These are phyloP conservation scores for Ferdinandea cuprea DNA, from an alignment of 2,888 invertebrate genomes.

Conservation along the genomic window DNA sequence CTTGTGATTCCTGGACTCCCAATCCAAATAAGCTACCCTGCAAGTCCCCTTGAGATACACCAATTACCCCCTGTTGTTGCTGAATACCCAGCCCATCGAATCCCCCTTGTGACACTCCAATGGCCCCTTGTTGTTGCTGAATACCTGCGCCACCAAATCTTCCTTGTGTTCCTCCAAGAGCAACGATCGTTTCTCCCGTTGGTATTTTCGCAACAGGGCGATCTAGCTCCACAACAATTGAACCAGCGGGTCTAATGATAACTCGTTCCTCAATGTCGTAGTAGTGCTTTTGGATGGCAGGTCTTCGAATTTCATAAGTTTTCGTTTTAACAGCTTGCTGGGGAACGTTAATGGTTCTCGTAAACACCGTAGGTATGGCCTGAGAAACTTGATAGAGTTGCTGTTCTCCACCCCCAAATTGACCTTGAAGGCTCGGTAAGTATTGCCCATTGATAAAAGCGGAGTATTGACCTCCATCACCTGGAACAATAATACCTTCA, in stretches of 20 bases:
- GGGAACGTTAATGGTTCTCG: slow-evolving; percentile 85
- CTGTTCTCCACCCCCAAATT: slow-evolving; percentile 6
- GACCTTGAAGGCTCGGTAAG: not conserved
- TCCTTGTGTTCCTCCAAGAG: slow-evolving; percentile 75
- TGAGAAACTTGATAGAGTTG: slow-evolving; percentile 32
- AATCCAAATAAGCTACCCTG: too few species aligned
- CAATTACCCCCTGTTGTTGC: slow-evolving; percentile 10
- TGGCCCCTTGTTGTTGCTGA: slow-evolving; percentile 12
- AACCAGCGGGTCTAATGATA: slow-evolving; percentile 86
- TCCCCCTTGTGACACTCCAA: too few species aligned
- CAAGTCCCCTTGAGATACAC: not conserved
- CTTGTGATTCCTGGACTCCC: not conserved
- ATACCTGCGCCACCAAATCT: slow-evolving; percentile 18
- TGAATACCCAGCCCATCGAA: too few species aligned
- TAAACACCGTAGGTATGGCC: slow-evolving; percentile 83
- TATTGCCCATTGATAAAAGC: slow-evolving; percentile 20
- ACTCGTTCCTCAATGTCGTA: slow-evolving; percentile 86
- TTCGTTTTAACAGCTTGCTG: slow-evolving; percentile 85
- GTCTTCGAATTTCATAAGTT: slow-evolving; percentile 85
- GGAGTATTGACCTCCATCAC: slow-evolving; percentile 22
- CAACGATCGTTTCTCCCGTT: slow-evolving; percentile 81
- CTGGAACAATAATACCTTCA: slow-evolving; percentile 70
- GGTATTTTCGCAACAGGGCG: slow-evolving; percentile 85
- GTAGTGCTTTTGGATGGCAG: slow-evolving; percentile 86
- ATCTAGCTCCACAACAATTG: slow-evolving; percentile 85